Base-by-base conservation (phyloP, 1,140 invertebrate species). In the Sipha flava region DNA sequence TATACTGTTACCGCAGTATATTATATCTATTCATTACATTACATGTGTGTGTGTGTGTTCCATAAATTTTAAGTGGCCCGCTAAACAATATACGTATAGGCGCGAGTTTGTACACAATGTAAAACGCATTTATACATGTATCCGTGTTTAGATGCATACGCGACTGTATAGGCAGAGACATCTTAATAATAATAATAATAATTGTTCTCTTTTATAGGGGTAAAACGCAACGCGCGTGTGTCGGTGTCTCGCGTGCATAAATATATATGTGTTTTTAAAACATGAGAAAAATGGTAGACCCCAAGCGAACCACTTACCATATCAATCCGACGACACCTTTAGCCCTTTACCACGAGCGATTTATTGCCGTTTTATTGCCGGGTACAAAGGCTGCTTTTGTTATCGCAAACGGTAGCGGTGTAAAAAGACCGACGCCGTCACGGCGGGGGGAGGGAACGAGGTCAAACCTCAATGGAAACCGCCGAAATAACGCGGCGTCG, bases 291-390 rank as follows among this genome's bases (percentile, higher is more conserved):
- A 40, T 16, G 21, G 4, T 2, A 3, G 31, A 72, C 26, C 68
- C 43, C n/a, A 37, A 4, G n/a, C 70, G 34, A 31, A 23, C 70
- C 70, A 49, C 70, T 73, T 73, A 73, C 29, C 70, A 73, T 73
- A 34, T 37, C 31, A 54, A 73, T 75, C n/a, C n/a, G 31, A 57
- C 72, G 34, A 54, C 72, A 57, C 49, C 49, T 75, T 26, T 57
- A 5, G 23, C 72, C 47, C 43, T 75, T 57, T 75, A 75, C 72
- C 72, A 26, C 72, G 34, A 75, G 72, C 72, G 72, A 75, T 75
- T 75, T 75, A 75, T 75, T 57, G 72, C 34, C 31, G 29, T 73
- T 73, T 73, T 73, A 73, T 73, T 73, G 70, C 70, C 49, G 29
- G 29, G 23, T 7, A 73, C 49, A 73, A 54, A 73, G 29, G 31